phyloP scores from a whole-genome alignment of 2,888 invertebrate species.

The Hypolimnas misippus region DNA sequence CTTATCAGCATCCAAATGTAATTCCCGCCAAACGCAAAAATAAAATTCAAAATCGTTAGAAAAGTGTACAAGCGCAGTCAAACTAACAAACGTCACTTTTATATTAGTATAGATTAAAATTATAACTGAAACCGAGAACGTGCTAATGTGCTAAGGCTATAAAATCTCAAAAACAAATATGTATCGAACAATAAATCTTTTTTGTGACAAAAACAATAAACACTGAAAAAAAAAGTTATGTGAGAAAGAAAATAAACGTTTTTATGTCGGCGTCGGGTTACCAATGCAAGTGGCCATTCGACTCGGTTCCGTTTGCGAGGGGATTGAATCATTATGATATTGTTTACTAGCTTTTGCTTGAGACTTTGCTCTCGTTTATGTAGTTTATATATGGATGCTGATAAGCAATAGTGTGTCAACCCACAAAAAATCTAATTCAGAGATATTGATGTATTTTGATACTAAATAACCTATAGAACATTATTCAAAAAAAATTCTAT shows the following conservation, averaged over 20 bases:
- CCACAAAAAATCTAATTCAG: too few species aligned
- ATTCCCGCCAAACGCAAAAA: too few species aligned
- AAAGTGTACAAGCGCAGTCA: too few species aligned
- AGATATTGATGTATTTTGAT: too few species aligned
- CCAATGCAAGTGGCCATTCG: conserved; percentile 33
- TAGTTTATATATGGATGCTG: too few species aligned
- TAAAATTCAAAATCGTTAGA: too few species aligned
- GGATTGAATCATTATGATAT: conserved; percentile 21
- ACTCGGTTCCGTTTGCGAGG: conserved; percentile 27
- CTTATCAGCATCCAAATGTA: too few species aligned
- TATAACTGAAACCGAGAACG: conserved; percentile 32
- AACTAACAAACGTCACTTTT: neutral
- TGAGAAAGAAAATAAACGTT: conserved; percentile 41
- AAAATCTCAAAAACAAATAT: conserved; percentile 50
- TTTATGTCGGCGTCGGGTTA: conserved; percentile 35
- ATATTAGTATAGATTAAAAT: conserved; percentile 2
- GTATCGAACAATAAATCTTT: conserved; percentile 55
- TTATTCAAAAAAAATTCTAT: too few species aligned
- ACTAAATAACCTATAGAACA: too few species aligned
- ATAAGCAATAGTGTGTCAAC: too few species aligned
- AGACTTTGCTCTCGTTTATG: too few species aligned
- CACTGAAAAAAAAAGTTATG: conserved; percentile 35
- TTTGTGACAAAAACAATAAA: conserved; percentile 46
- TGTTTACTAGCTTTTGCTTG: too few species aligned
- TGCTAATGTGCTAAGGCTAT: conserved; percentile 41